Percentiles rank a stretch among this genome's conserved stretches.
These are phyloP conservation scores for Hemichromis elongatus DNA, from an alignment of 2,113 vertebrate genomes.

Conservation along the genomic window DNA sequence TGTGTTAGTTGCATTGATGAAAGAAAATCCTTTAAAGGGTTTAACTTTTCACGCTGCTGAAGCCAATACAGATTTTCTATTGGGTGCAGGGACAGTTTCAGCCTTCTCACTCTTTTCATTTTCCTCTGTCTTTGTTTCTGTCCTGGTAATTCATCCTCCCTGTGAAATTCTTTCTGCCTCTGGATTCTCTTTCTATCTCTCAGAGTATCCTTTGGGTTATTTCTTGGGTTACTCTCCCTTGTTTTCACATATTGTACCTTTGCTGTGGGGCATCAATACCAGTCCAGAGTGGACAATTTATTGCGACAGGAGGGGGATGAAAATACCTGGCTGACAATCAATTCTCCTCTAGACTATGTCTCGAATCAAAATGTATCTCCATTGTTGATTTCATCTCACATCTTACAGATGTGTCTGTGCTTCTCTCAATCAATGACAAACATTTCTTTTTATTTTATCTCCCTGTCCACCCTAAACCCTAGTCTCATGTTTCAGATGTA, in stretches of 20 bases:
- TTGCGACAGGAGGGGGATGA: slow-evolving; percentile 41
- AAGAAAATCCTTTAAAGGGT: slow-evolving; percentile 52
- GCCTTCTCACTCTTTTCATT: neutral
- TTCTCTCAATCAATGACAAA: slow-evolving; percentile 7
- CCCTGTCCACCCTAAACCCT: neutral
- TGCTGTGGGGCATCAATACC: slow-evolving; percentile 52
- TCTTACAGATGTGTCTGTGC: neutral
- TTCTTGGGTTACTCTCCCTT: slow-evolving; percentile 5
- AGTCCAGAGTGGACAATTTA: slow-evolving; percentile 51
- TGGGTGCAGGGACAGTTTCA: neutral
- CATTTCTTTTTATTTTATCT: neutral
- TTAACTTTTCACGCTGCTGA: slow-evolving; percentile 44
- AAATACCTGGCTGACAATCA: slow-evolving; percentile 64
- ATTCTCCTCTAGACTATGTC: slow-evolving; percentile 38
- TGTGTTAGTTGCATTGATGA: slow-evolving; percentile 52
- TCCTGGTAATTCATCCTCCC: slow-evolving; percentile 16
- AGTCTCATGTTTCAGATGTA: neutral
- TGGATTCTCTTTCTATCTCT: neutral
- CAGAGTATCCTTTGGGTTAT: slow-evolving; percentile 25
- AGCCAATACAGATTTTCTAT: slow-evolving; percentile 40
- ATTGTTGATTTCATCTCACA: slow-evolving; percentile 50
- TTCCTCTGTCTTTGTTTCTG: slow-evolving; percentile 9
- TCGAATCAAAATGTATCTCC: slow-evolving; percentile 47
- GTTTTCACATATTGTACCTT: slow-evolving; percentile 25
- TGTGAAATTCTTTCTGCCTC: neutral